Conservation (phyloP, 2,797 vertebrate species). For the Cyclopterus lumpus region DNA sequence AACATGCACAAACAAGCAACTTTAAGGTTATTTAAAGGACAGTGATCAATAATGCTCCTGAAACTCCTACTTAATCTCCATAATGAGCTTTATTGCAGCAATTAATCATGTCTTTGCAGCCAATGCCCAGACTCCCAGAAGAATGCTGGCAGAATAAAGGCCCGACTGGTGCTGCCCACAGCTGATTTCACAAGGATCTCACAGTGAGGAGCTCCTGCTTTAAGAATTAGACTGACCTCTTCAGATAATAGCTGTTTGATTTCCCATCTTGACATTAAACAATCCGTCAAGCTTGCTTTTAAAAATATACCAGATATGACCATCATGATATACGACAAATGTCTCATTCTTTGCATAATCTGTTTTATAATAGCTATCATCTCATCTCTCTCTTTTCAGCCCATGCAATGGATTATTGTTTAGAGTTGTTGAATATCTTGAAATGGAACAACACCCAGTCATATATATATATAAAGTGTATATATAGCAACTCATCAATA, state of each 20-base stretch:
- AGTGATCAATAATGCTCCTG: slow-evolving; percentile 86
- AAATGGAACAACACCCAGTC: background rate
- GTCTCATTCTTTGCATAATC: background rate
- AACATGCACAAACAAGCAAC: slow-evolving; percentile 82
- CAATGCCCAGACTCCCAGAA: slow-evolving; percentile 74
- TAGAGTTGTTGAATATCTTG: background rate
- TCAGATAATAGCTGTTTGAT: slow-evolving; percentile 49
- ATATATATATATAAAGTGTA: slow-evolving; percentile 9
- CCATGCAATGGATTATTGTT: background rate
- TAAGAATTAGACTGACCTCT: slow-evolving; percentile 42
- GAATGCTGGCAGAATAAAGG: slow-evolving; percentile 78
- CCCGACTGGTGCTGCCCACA: slow-evolving; percentile 51
- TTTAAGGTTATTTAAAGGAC: slow-evolving; percentile 88
- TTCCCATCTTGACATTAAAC: slow-evolving; percentile 10
- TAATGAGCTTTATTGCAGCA: slow-evolving; percentile 87
- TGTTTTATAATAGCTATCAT: background rate
- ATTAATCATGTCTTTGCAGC: slow-evolving; percentile 85
- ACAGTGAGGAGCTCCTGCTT: slow-evolving; percentile 22
- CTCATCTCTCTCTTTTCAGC: background rate
- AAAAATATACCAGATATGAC: slow-evolving; percentile 1
- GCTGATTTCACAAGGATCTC: slow-evolving; percentile 49
- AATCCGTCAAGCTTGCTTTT: slow-evolving; percentile 26
- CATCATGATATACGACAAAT: background rate
- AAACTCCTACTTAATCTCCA: slow-evolving; percentile 88
- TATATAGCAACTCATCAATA: slow-evolving; percentile 38